Evolutionary conservation across 2,888 invertebrate genomes (phyloP).

Genomic region (Eilema sororculum): DNA sequence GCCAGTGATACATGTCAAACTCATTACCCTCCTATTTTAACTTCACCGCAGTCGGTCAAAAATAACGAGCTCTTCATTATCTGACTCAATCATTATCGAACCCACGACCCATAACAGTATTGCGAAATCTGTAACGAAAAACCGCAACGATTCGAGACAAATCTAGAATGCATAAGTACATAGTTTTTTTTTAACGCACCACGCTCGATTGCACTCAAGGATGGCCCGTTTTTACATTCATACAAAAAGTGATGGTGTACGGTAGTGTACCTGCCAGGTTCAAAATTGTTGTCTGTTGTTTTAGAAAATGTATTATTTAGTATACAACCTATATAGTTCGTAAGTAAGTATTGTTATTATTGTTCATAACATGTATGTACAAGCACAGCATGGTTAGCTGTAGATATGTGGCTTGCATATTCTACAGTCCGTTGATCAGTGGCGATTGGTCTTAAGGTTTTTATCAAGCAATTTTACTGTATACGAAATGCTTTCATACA

Average conservation of each 20-base stretch:
- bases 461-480: too few relatives aligned
- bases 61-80: background rate
- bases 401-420: too few relatives aligned
- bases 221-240: slow-evolving; percentile 74
- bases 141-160: slow-evolving; percentile 36
- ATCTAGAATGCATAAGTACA: slow-evolving; percentile 32
- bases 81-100: slow-evolving; percentile 17
- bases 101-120: slow-evolving; percentile 30
- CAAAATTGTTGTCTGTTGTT: background rate
- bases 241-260: slow-evolving; percentile 53
- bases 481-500: too few relatives aligned
- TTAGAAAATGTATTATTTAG: too few relatives aligned
- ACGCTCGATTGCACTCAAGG: slow-evolving; percentile 73
- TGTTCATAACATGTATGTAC: too few relatives aligned
- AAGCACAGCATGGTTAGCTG: too few relatives aligned
- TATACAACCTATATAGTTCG: too few relatives aligned
- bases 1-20: background rate
- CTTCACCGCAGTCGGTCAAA: background rate
- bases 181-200: slow-evolving; percentile 51
- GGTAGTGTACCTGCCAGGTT: background rate
- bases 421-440: too few relatives aligned
- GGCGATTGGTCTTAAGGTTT: too few relatives aligned
- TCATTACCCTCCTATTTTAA: background rate
- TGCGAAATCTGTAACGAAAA: slow-evolving; percentile 37
- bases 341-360: too few relatives aligned